phyloP scores from a whole-genome alignment of 1,140 invertebrate species.

The Choristoneura fumiferana region DNA sequence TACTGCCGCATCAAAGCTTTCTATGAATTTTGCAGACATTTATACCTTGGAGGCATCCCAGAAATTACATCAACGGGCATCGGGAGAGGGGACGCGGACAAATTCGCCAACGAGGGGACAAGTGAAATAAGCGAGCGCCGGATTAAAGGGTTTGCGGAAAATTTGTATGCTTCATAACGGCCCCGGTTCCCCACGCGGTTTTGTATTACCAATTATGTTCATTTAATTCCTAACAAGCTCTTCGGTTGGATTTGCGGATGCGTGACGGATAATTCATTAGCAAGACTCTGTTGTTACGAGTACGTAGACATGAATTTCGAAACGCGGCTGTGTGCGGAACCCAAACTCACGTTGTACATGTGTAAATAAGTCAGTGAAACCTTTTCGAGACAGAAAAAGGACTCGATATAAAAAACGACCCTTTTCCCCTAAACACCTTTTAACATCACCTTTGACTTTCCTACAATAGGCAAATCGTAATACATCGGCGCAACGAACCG shows the following conservation, averaged over 20 bases:
- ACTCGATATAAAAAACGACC: constrained; percentile 7
- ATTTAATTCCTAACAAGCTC: constrained; percentile 52
- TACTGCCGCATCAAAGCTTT: constrained; percentile 42
- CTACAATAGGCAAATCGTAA: constrained; percentile 54
- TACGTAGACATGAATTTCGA: background rate
- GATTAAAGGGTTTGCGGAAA: constrained; percentile 76
- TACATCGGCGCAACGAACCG: constrained; percentile 61
- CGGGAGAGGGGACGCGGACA: constrained; percentile 40
- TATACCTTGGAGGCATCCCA: constrained; percentile 46
- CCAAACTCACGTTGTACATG: background rate
- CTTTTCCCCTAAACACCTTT: constrained; percentile 17
- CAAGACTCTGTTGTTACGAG: constrained; percentile 3
- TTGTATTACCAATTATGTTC: constrained; percentile 75
- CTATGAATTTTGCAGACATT: constrained; percentile 43
- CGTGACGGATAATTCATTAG: constrained; percentile 17
- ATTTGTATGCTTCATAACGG: constrained; percentile 69
- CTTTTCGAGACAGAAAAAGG: constrained; percentile 11
- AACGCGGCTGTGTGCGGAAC: background rate
- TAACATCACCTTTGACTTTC: constrained; percentile 51
- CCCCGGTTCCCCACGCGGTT: constrained; percentile 52
- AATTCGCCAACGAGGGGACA: constrained; percentile 67
- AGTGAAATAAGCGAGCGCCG: constrained; percentile 71
- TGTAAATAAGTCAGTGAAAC: background rate
- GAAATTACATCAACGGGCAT: constrained; percentile 63
- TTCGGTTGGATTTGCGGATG: constrained; percentile 19